Percentiles rank a stretch among this genome's conserved stretches.
Conservation (phyloP, 2,888 invertebrate genomes). For the Myathropa florea region DNA sequence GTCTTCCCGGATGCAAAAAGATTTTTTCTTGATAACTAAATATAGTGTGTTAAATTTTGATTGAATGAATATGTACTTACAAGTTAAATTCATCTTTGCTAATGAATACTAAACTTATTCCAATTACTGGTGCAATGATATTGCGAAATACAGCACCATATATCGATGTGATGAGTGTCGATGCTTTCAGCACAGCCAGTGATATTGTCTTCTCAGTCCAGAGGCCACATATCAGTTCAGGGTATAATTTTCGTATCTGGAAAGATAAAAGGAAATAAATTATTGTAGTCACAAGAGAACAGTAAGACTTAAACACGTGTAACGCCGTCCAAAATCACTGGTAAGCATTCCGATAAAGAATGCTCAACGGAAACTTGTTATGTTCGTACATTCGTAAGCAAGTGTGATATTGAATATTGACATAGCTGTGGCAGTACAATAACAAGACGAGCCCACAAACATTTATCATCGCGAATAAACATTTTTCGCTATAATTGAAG, state of each 20-base stretch:
- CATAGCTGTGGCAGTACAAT: background rate
- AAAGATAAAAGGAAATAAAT: constrained; percentile 11
- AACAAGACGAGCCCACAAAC: too few species aligned
- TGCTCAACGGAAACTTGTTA: background rate
- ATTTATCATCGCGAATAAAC: background rate
- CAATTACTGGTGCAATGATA: constrained; percentile 80
- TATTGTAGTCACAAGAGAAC: background rate
- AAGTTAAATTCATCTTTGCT: constrained; percentile 80
- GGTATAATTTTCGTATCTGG: constrained; percentile 78
- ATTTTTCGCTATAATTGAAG: background rate
- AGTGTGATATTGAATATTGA: background rate
- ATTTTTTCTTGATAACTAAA: too few species aligned
- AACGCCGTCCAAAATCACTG: background rate
- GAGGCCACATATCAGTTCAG: constrained; percentile 80
- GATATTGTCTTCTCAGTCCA: constrained; percentile 80
- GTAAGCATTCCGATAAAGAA: background rate
- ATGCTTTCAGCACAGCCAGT: constrained; percentile 78
- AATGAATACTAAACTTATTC: constrained; percentile 80
- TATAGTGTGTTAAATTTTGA: background rate
- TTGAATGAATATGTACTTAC: constrained; percentile 74
- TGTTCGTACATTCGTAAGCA: background rate
- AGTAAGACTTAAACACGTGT: background rate
- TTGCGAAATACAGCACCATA: constrained; percentile 80
- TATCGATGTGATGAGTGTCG: constrained; percentile 79
- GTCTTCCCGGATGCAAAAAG: too few species aligned